Evolutionary conservation across 2,888 invertebrate species (phyloP).

Genomic region (Netelia melanura): DNA sequence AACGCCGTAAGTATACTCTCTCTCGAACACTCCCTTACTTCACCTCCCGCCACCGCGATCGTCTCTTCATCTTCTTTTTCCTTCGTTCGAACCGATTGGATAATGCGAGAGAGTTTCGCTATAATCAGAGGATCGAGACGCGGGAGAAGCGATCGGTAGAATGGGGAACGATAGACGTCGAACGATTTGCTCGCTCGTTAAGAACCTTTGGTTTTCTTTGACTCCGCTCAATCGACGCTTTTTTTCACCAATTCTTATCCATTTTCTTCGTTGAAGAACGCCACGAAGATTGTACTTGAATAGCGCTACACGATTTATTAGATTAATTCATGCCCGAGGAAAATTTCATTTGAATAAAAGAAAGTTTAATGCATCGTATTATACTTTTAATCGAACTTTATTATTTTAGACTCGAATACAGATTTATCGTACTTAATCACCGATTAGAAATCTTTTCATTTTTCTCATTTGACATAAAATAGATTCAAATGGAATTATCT

Average conservation of each 20-base stretch:
- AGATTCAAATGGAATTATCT: neutral
- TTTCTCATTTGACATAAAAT: too few species aligned
- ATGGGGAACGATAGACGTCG: conserved; percentile 24
- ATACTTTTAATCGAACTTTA: too few species aligned
- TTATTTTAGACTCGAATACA: too few species aligned
- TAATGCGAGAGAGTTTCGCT: conserved; percentile 76
- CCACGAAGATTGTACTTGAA: neutral
- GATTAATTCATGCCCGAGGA: too few species aligned
- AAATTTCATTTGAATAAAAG: neutral
- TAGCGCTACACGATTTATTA: neutral
- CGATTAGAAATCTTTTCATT: too few species aligned
- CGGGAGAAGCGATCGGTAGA: conserved; percentile 2
- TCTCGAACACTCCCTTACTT: conserved; percentile 66
- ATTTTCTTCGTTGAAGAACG: neutral
- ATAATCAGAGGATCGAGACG: conserved; percentile 60
- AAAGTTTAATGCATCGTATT: too few species aligned
- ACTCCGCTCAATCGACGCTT: neutral
- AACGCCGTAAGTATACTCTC: conserved; percentile 75
- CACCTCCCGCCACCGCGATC: conserved; percentile 3
- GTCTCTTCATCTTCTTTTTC: conserved; percentile 51
- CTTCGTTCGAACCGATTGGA: conserved; percentile 74
- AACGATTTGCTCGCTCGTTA: conserved; percentile 57
- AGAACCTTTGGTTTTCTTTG: conserved; percentile 16
- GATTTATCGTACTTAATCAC: too few species aligned
- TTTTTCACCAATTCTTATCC: neutral